Evolutionary conservation across 2,888 invertebrate genomes (phyloP).

Genomic region (Calameuta filiformis): DNA sequence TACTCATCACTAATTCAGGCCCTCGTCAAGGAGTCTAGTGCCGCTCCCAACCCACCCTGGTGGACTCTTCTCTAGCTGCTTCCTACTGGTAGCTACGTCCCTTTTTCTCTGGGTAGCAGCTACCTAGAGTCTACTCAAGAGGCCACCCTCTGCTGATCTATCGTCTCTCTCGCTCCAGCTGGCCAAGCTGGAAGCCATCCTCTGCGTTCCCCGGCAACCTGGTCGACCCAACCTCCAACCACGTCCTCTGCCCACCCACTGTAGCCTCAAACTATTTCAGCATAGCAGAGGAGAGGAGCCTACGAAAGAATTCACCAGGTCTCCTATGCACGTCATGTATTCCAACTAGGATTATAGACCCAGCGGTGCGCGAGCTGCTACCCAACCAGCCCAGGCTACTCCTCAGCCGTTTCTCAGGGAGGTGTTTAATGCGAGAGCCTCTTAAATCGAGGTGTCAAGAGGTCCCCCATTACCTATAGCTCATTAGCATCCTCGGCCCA

Average conservation of each 20-base stretch:
- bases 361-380: not conserved
- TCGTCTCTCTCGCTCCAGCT: not conserved
- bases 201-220: not conserved
- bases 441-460: not conserved
- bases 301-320: not conserved
- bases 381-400: not conserved
- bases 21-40: conserved; percentile 50
- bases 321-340: not conserved
- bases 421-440: conserved; percentile 2
- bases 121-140: conserved; percentile 16
- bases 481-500: not conserved
- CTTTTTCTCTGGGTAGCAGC: conserved; percentile 31
- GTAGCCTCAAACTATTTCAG: not conserved
- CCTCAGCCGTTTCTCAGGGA: not conserved
- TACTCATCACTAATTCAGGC: conserved; percentile 54
- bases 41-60: conserved; percentile 16
- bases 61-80: conserved; percentile 19
- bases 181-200: not conserved
- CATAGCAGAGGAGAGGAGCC: not conserved
- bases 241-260: not conserved
- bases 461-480: not conserved
- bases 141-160: conserved; percentile 6
- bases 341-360: not conserved
- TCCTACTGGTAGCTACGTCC: conserved; percentile 23
- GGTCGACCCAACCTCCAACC: not conserved